Base-by-base conservation (phyloP, 2,113 vertebrate species). In the Pituophis catenifer region DNA sequence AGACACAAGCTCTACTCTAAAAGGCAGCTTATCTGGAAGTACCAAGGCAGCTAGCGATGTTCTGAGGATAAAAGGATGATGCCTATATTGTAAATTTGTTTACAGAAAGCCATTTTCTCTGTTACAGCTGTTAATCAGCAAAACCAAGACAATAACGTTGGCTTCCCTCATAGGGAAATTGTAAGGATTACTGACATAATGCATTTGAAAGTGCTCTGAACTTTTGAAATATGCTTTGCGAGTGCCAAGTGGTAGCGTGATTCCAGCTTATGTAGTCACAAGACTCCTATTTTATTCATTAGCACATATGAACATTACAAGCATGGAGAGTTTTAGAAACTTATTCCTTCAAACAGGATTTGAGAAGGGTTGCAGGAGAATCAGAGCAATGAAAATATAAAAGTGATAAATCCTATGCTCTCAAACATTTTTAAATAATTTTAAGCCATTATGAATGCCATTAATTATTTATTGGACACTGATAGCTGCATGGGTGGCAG, bases 211-310 rank as follows among this genome's bases (percentile, higher is more conserved):
- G 62, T 89, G 53, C 88, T 92, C 65, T 50, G 38, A 89, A 57
- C 17, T 58, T 26, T 81, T 81, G 33, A 54, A 92, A 57, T 85
- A 57, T 88, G 59, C 48, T 52, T 65, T 29, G 19, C 1, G 58
- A 57, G 33, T 85, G 52, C 44, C 26, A 90, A 52, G 29, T 10
- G 24, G 92, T 52, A 85, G 53, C 21, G 89, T 24, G 33, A 89
- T 75, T 85, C 85, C 29, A 86, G 12, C 12, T 89, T 29, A 89
- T 55, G 26, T 54, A 92, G 33, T 89, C 70, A 26, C 6, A 50
- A 55, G 53, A 23, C 55, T 93, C 48, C 48, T 90, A 52, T 85
- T 93, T 90, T 90, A 93, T 93, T 93, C 70, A 93, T 90, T 90
- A 93, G 70, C 33, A 29, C 57, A n/a, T 44, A 65, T 44, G 55